These are phyloP conservation scores for Andrena bicolor DNA, from an alignment of 2,888 invertebrate genomes.

Conservation along the genomic window DNA sequence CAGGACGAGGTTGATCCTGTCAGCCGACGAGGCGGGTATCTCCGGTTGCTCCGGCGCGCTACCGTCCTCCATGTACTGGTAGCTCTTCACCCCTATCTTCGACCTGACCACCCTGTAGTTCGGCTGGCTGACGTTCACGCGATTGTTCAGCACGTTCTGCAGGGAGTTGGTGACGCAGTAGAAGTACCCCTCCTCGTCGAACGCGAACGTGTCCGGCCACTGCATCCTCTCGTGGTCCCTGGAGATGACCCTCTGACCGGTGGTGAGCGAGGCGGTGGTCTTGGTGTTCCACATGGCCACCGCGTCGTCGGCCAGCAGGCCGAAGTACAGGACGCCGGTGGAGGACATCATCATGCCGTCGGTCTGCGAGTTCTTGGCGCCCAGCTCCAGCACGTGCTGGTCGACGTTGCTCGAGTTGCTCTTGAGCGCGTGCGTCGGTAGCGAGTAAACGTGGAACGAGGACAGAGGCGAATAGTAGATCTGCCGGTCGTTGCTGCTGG, in stretches of 20 bases:
- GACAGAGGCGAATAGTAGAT: conserved; percentile 90
- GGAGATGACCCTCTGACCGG: conserved; percentile 88
- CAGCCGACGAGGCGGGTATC: conserved; percentile 70
- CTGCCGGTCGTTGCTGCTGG: conserved; percentile 72
- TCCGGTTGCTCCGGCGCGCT: conserved; percentile 75
- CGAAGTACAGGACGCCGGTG: conserved; percentile 89
- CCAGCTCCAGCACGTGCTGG: conserved; percentile 87
- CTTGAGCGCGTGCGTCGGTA: conserved; percentile 88
- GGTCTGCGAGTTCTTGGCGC: conserved; percentile 89
- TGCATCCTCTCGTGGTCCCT: conserved; percentile 89
- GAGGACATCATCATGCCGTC: conserved; percentile 92
- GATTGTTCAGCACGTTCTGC: conserved; percentile 88
- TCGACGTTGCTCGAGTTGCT: conserved; percentile 85
- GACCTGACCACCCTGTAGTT: conserved; percentile 89
- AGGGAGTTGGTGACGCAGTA: conserved; percentile 90
- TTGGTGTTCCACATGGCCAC: conserved; percentile 90
- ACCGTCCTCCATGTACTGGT: conserved; percentile 86
- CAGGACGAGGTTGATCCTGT: conserved; percentile 58
- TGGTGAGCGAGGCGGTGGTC: conserved; percentile 85
- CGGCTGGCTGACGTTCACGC: conserved; percentile 87
- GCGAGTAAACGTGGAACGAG: conserved; percentile 89
- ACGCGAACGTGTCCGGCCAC: conserved; percentile 91
- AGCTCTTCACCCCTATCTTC: conserved; percentile 88
- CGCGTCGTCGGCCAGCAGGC: conserved; percentile 89
- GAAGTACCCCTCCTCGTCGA: conserved; percentile 89